Evolutionary conservation across 2,888 invertebrate species (phyloP).

Genomic region (Slavum lentiscoides): DNA sequence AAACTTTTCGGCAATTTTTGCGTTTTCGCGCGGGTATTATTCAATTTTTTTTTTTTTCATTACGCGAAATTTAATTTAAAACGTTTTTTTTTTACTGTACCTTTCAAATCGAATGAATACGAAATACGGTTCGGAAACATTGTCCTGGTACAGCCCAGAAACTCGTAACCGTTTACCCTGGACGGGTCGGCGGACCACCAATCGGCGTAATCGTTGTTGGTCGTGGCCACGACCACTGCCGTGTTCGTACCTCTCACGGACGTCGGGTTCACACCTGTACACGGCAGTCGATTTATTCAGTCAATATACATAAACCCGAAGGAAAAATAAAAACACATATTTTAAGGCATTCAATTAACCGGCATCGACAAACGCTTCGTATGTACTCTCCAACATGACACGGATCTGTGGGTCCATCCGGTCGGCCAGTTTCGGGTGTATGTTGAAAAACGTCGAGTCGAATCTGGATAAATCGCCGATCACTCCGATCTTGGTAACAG

Average conservation of each 20-base stretch:
- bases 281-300: neutral
- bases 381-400: conserved; percentile 62
- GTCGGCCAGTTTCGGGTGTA: conserved; percentile 59
- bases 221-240: conserved; percentile 64
- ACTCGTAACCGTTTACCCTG: conserved; percentile 54
- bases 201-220: conserved; percentile 54
- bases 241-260: conserved; percentile 63
- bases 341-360: conserved; percentile 57
- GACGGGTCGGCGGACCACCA: conserved; percentile 55
- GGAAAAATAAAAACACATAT: neutral
- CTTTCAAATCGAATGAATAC: conserved; percentile 53
- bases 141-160: conserved; percentile 54
- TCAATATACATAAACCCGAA: neutral
- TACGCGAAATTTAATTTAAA: no score
- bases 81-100: neutral
- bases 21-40: no score
- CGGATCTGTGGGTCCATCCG: conserved; percentile 62
- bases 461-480: conserved; percentile 56
- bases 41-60: no score
- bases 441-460: conserved; percentile 59
- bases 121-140: conserved; percentile 55
- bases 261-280: conserved; percentile 61
- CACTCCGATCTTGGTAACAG: conserved; percentile 28
- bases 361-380: conserved; percentile 63
- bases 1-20: no score